Conservation (phyloP, 2,113 vertebrate species). For the Emydocephalus ijimae region DNA sequence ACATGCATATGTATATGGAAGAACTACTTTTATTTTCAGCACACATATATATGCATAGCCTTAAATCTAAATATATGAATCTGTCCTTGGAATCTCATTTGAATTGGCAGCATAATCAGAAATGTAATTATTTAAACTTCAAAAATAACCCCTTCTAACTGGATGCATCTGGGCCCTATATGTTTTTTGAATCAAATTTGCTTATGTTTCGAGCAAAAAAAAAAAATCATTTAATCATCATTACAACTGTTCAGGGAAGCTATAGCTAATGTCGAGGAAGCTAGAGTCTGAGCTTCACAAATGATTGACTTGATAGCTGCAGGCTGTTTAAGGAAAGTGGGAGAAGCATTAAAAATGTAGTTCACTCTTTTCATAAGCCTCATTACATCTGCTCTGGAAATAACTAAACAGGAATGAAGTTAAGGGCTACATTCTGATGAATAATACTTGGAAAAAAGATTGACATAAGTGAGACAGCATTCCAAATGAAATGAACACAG, state of each 20-base stretch:
- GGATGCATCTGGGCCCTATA: constrained; percentile 42
- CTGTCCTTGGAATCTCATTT: constrained; percentile 27
- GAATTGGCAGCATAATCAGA: constrained; percentile 55
- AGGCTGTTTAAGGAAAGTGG: not conserved
- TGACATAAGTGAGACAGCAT: not conserved
- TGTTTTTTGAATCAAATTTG: constrained; percentile 44
- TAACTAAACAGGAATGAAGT: not conserved
- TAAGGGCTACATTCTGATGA: not conserved
- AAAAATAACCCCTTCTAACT: constrained; percentile 46
- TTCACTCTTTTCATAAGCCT: constrained; percentile 7
- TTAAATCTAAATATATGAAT: constrained; percentile 49
- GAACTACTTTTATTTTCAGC: constrained; percentile 25
- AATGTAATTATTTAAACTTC: constrained; percentile 44
- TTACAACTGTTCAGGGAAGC: not conserved
- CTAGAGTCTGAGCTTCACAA: constrained; percentile 11
- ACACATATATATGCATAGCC: constrained; percentile 21
- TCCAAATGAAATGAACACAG: not conserved
- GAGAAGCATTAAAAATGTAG: constrained; percentile 9
- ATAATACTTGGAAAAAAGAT: constrained; percentile 17
- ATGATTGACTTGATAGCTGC: constrained; percentile 13
- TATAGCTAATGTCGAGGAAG: constrained; percentile 11
- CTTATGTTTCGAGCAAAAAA: constrained; percentile 36
- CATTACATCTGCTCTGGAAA: rapidly evolving
- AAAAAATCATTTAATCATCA: constrained; percentile 32
- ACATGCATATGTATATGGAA: constrained; percentile 29